phyloP scores from a whole-genome alignment of 2,888 invertebrate species.

The Boloria euphrosyne region DNA sequence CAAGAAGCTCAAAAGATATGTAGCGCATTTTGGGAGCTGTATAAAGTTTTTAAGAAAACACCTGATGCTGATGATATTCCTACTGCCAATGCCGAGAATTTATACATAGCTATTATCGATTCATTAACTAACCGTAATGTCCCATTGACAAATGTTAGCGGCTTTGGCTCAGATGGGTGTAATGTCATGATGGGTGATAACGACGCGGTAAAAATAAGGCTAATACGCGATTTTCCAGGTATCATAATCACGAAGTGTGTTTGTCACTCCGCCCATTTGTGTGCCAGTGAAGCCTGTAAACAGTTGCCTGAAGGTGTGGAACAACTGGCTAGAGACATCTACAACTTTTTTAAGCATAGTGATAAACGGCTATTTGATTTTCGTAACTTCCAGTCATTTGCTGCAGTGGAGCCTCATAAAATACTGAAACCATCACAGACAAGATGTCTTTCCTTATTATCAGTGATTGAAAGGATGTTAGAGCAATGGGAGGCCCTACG shows the following conservation, averaged over 20 bases:
- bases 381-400: constrained; percentile 4
- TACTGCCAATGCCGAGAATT: neutral
- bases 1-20: constrained; percentile 20
- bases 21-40: constrained; percentile 14
- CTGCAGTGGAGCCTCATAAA: constrained; percentile 21
- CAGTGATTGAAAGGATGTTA: constrained; percentile 42
- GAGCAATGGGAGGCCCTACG: neutral
- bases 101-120: no score
- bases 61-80: constrained; percentile 1
- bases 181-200: constrained; percentile 6
- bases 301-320: constrained; percentile 44
- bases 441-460: constrained; percentile 48
- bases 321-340: no score
- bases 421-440: constrained; percentile 36
- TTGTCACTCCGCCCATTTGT: constrained; percentile 51
- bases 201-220: constrained; percentile 7
- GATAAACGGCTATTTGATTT: no score
- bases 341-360: no score
- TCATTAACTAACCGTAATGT: neutral
- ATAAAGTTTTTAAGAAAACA: constrained; percentile 2
- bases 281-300: constrained; percentile 46
- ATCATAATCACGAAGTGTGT: constrained; percentile 50
- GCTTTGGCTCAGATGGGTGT: constrained; percentile 4
- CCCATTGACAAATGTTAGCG: neutral
- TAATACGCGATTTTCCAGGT: constrained; percentile 44